phyloP scores from a whole-genome alignment of 2,888 invertebrate genomes.

The Sympetrum striolatum region DNA sequence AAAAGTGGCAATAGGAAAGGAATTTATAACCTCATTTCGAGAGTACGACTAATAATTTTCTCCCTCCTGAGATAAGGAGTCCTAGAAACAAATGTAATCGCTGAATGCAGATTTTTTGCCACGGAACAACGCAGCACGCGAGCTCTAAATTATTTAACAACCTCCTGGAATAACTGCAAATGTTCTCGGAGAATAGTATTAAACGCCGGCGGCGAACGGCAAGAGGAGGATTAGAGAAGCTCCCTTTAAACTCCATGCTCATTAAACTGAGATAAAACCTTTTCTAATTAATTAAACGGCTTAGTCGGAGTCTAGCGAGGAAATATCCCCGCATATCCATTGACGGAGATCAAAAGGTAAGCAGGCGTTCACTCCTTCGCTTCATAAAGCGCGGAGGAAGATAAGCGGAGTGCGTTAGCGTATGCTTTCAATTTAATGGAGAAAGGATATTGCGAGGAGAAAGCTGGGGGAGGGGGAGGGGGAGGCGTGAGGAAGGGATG shows the following conservation, averaged over 20 bases:
- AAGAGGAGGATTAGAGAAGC: not conserved
- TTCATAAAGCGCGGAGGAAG: constrained; percentile 16
- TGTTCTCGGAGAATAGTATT: not conserved
- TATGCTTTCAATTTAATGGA: constrained; percentile 26
- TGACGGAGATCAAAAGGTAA: constrained; percentile 25
- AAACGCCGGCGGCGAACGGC: not conserved
- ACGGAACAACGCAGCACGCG: not conserved
- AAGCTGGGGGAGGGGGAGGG: not conserved
- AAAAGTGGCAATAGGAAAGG: too few species aligned
- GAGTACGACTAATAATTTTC: too few species aligned
- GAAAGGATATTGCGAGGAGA: constrained; percentile 6
- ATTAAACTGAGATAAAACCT: constrained; percentile 33
- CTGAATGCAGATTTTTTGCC: too few species aligned
- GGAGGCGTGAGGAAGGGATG: not conserved
- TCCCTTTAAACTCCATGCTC: not conserved
- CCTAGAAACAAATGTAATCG: too few species aligned
- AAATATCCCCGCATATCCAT: not conserved
- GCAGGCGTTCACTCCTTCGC: not conserved
- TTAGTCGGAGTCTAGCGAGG: not conserved
- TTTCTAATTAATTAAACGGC: constrained; percentile 39
- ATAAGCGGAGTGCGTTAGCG: constrained; percentile 21
- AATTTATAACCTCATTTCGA: too few species aligned
- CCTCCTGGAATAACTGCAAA: too few species aligned
- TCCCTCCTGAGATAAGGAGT: too few species aligned
- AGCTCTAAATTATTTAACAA: too few species aligned